Evolutionary conservation across 1,140 invertebrate genomes (phyloP).

Genomic region (Ceratoteleas bidentatus): DNA sequence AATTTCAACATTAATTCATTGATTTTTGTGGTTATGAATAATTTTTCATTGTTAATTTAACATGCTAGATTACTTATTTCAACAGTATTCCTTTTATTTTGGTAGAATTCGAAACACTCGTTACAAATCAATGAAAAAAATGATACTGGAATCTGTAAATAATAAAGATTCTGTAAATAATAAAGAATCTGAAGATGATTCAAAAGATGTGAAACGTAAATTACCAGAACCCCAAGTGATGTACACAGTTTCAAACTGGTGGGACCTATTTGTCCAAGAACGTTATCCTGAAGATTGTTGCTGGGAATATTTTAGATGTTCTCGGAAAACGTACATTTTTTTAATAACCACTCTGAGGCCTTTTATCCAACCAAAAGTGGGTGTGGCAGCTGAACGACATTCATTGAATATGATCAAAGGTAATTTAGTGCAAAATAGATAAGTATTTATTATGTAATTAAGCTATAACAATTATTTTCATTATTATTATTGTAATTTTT

Average conservation of each 20-base stretch:
- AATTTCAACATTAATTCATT: too few species aligned
- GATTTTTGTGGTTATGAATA: too few species aligned
- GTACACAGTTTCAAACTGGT: slow-evolving; percentile 53
- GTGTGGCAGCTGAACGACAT: slow-evolving; percentile 51
- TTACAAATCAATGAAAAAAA: slow-evolving; percentile 1
- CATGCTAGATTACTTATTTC: too few species aligned
- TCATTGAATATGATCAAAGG: slow-evolving; percentile 65
- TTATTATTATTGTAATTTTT: too few species aligned
- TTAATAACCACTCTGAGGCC: slow-evolving; percentile 47
- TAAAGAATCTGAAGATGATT: too few species aligned
- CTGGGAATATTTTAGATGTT: slow-evolving; percentile 49
- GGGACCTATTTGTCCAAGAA: slow-evolving; percentile 57
- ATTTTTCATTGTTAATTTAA: too few species aligned
- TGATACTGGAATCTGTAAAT: not conserved
- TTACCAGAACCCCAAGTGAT: slow-evolving; percentile 15
- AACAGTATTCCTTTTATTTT: too few species aligned
- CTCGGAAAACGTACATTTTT: slow-evolving; percentile 58
- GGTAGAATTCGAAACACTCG: not conserved
- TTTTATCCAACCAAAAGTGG: slow-evolving; percentile 58
- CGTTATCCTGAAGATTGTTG: slow-evolving; percentile 49
- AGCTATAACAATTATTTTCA: too few species aligned
- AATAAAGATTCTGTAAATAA: too few species aligned
- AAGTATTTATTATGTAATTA: too few species aligned
- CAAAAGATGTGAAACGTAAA: not conserved
- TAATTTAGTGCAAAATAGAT: slow-evolving; percentile 1